A percentile compares a stretch with the other conserved stretches of the same genome.
Evolutionary conservation across 2,888 invertebrate genomes (phyloP).

Genomic region (Cephus runcator): DNA sequence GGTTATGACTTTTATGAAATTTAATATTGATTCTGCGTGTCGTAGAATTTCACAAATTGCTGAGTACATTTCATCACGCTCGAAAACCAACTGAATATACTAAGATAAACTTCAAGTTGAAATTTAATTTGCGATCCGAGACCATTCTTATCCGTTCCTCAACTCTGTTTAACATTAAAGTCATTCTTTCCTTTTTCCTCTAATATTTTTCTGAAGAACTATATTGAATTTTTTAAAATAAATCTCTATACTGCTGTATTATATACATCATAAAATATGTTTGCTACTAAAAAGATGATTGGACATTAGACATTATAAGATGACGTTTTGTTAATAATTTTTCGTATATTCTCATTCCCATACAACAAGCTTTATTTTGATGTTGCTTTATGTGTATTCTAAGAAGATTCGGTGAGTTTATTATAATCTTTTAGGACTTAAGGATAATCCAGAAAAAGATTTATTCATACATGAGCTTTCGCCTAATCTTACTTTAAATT

Average conservation of each 20-base stretch:
- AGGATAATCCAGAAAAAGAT: background rate
- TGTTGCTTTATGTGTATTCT: background rate
- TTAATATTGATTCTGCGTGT: no score
- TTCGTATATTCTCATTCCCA: background rate
- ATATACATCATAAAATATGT: background rate
- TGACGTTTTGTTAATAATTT: background rate
- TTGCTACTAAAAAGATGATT: background rate
- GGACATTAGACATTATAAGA: background rate
- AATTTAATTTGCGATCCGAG: background rate
- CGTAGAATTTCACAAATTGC: no score
- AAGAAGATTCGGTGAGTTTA: background rate
- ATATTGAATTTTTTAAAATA: background rate
- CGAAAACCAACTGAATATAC: no score
- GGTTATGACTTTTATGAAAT: no score
- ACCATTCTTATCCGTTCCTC: background rate
- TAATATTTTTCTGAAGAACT: background rate
- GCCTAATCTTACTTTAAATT: background rate
- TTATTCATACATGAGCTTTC: background rate
- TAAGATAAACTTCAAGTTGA: background rate
- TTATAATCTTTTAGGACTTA: background rate
- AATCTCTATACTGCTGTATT: background rate
- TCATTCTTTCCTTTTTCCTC: background rate
- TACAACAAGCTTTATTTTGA: background rate
- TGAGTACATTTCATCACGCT: no score
- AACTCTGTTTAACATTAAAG: background rate